Conservation (phyloP, 2,888 invertebrate species). For the Torymus tubicola region DNA sequence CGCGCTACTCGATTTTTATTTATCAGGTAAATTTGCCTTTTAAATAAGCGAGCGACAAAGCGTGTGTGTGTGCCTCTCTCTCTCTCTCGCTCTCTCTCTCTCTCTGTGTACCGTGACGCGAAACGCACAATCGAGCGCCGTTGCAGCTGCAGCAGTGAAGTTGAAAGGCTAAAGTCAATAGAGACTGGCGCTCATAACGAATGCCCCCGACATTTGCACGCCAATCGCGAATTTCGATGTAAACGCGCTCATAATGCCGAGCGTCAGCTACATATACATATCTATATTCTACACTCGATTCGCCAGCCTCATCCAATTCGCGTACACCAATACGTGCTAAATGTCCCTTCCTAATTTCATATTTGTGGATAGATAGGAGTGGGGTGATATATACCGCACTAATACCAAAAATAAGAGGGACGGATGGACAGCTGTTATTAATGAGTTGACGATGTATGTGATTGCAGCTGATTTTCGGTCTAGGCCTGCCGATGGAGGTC, state of each 20-base stretch:
- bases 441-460: background rate
- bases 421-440: background rate
- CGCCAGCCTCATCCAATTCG: too few relatives aligned
- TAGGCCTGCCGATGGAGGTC: conserved; percentile 77
- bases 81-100: too few relatives aligned
- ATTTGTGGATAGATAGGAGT: background rate
- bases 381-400: too few relatives aligned
- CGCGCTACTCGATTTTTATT: background rate
- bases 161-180: conserved; percentile 16
- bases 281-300: too few relatives aligned
- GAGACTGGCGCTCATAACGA: conserved; percentile 13
- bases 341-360: conserved; percentile 5
- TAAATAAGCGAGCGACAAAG: background rate
- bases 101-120: background rate
- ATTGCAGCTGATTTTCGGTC: conserved; percentile 76
- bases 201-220: conserved; percentile 2
- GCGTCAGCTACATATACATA: background rate
- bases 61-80: too few relatives aligned
- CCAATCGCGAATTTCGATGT: conserved; percentile 35
- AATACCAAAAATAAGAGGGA: background rate
- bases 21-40: conserved; percentile 8
- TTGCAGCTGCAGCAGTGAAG: conserved; percentile 2
- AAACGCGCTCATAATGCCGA: conserved; percentile 17
- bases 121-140: conserved; percentile 14
- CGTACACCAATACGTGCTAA: background rate